Conservation (phyloP, 2,888 invertebrate species). For the Proisotoma minuta region DNA sequence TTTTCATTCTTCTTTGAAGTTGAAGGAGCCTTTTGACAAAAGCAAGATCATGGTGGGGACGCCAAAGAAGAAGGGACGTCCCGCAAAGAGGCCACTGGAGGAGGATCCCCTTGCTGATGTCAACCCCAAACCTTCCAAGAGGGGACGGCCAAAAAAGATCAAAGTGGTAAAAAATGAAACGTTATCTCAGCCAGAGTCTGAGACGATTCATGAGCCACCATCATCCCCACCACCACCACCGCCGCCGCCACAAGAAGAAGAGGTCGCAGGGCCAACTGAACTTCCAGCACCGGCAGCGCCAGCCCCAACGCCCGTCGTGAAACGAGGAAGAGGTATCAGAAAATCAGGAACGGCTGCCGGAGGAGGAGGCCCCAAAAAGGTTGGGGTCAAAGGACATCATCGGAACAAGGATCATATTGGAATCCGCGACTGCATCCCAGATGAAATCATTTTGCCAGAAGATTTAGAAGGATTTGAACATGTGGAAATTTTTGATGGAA, state of each 20-base stretch:
- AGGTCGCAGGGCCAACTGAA: no score
- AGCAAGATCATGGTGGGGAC: no score
- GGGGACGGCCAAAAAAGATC: background rate
- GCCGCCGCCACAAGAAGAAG: no score
- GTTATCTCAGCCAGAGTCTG: background rate
- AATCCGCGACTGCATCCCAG: background rate
- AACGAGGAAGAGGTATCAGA: background rate
- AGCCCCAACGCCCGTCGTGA: background rate
- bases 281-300: background rate
- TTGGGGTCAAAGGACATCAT: background rate
- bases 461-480: background rate
- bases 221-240: no score
- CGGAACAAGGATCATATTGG: background rate
- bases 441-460: background rate
- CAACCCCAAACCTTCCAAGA: background rate
- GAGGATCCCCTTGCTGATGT: background rate
- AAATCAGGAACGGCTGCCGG: no score
- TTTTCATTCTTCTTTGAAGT: no score
- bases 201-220: background rate
- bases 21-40: no score
- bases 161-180: background rate
- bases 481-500: background rate
- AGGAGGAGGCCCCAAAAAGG: no score
- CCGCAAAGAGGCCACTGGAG: background rate
- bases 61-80: background rate